Evolutionary conservation across 2,888 invertebrate genomes (phyloP).

Genomic region (Tortrix viridana): DNA sequence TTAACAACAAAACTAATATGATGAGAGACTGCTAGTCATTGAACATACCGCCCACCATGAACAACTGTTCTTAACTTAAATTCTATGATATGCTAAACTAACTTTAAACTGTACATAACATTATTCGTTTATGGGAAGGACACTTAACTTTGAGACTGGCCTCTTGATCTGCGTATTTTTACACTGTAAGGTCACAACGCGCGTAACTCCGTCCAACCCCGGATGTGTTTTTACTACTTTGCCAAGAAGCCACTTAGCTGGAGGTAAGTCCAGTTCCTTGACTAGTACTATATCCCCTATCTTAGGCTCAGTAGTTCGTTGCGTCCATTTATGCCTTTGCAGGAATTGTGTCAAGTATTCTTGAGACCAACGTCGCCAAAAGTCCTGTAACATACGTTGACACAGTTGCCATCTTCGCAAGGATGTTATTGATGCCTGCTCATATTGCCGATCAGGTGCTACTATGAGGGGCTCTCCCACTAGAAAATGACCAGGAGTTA

Average conservation of each 20-base stretch:
- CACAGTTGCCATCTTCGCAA: conserved; percentile 15
- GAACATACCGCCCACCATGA: conserved; percentile 8
- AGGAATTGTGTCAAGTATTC: conserved; percentile 1
- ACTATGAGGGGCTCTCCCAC: conserved; percentile 17
- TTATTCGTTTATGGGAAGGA: neutral
- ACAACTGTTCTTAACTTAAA: conserved; percentile 9
- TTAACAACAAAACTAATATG: no score
- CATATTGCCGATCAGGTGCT: conserved; percentile 5
- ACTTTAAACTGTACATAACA: neutral
- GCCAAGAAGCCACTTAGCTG: conserved; percentile 39
- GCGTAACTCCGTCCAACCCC: conserved; percentile 41
- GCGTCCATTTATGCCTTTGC: conserved; percentile 19
- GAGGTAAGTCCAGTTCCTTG: conserved; percentile 5
- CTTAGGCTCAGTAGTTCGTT: conserved; percentile 1
- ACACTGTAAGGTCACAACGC: conserved; percentile 38
- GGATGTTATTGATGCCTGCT: neutral
- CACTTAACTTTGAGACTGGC: neutral
- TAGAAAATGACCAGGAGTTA: conserved; percentile 22
- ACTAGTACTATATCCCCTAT: neutral
- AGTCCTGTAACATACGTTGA: conserved; percentile 22
- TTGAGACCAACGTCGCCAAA: conserved; percentile 22
- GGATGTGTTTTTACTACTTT: conserved; percentile 40
- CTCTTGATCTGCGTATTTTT: neutral
- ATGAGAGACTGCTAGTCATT: neutral
- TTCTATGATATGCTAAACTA: neutral